Percentiles rank a stretch among this genome's conserved stretches.
phyloP scores from a whole-genome alignment of 2,797 vertebrate genomes.

The Manis pentadactyla region DNA sequence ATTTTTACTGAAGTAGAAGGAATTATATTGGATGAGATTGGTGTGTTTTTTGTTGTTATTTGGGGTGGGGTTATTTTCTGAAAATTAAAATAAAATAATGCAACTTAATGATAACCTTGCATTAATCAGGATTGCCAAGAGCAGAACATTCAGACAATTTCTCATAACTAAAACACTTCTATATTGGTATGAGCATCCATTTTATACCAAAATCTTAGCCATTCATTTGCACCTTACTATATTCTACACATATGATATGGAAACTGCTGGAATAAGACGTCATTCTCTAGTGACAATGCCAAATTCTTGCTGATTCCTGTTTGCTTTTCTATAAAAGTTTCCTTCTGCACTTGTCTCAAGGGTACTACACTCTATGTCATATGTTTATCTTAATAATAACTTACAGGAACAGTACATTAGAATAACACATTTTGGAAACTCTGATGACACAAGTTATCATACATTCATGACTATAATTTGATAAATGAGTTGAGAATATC shows the following conservation, averaged over 20 bases:
- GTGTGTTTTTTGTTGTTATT: background rate
- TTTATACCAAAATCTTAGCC: background rate
- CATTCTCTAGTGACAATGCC: background rate
- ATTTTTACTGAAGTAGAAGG: conserved; percentile 46
- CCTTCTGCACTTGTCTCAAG: conserved; percentile 37
- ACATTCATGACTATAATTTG: conserved; percentile 80
- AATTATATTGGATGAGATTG: conserved; percentile 11
- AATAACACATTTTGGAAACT: conserved; percentile 84
- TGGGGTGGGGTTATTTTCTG: background rate
- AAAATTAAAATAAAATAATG: background rate
- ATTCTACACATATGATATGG: background rate
- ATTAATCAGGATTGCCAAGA: background rate
- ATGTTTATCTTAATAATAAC: conserved; percentile 82
- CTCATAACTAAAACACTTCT: background rate
- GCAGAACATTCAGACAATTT: background rate
- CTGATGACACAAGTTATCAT: conserved; percentile 83
- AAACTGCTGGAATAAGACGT: background rate
- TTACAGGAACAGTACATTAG: conserved; percentile 85
- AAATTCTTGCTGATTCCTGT: background rate
- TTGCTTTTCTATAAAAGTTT: conserved; percentile 49
- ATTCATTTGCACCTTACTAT: background rate
- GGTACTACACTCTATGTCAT: background rate
- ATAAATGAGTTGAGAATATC: conserved; percentile 81
- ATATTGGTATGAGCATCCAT: background rate
- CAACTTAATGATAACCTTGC: background rate